phyloP scores from a whole-genome alignment of 1,140 invertebrate genomes.

The Palaemon carinicauda region DNA sequence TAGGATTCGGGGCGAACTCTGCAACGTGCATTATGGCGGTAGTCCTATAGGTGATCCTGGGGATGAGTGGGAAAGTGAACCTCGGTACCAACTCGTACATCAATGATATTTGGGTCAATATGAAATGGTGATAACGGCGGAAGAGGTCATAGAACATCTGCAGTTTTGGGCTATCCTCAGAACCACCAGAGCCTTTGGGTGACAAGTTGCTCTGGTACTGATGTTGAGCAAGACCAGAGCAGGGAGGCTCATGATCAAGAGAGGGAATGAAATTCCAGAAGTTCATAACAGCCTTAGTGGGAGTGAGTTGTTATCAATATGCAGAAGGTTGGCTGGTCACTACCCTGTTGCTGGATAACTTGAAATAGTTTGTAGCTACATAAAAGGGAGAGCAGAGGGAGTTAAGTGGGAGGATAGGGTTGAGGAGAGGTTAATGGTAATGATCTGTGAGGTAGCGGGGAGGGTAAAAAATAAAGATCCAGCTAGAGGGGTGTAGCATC shows the following conservation, averaged over 20 bases:
- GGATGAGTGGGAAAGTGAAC: background rate
- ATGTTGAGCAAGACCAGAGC: background rate
- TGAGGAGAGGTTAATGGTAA: background rate
- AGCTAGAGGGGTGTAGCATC: slow-evolving; percentile 10
- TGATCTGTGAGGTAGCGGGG: background rate
- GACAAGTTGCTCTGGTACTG: background rate
- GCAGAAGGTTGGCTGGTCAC: slow-evolving; percentile 16
- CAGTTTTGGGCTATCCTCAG: background rate
- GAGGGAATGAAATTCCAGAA: background rate
- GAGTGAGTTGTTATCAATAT: background rate
- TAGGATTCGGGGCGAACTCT: slow-evolving; percentile 15
- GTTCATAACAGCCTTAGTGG: background rate
- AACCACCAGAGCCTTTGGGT: slow-evolving; percentile 20
- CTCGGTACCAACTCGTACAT: slow-evolving; percentile 2
- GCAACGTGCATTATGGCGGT: slow-evolving; percentile 18
- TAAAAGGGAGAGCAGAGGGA: slow-evolving; percentile 34
- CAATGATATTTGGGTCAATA: slow-evolving; percentile 12
- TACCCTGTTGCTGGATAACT: slow-evolving; percentile 19
- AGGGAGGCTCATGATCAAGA: background rate
- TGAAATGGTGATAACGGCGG: background rate
- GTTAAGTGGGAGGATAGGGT: slow-evolving; percentile 14
- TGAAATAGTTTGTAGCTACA: slow-evolving; percentile 1
- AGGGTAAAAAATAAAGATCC: slow-evolving; percentile 2
- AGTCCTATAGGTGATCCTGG: slow-evolving; percentile 6
- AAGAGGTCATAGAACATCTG: background rate